Evolutionary conservation across 2,113 vertebrate genomes (phyloP).

Genomic region (Rafetus swinhoei): DNA sequence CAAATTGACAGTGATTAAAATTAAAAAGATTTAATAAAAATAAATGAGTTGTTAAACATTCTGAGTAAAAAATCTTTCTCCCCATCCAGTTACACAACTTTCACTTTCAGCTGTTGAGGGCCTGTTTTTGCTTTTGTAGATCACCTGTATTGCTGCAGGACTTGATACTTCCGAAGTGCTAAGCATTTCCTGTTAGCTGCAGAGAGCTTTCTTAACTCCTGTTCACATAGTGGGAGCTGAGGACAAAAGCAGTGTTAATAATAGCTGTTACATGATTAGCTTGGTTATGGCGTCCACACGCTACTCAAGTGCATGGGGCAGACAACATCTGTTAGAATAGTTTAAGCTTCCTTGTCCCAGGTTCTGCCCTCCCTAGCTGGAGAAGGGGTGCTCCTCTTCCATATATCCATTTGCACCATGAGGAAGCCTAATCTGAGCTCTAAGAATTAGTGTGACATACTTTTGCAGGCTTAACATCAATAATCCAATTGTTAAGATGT

Average conservation of each 20-base stretch:
- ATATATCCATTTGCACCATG: too few relatives aligned
- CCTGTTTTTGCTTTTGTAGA: too few relatives aligned
- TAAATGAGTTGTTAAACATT: not conserved
- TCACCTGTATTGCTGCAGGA: not conserved
- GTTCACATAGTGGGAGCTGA: not conserved
- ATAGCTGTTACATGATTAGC: not conserved
- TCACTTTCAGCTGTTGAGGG: not conserved
- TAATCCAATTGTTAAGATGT: not conserved
- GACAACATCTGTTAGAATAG: too few relatives aligned
- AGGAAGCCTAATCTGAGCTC: not conserved
- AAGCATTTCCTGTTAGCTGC: not conserved
- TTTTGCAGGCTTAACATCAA: not conserved
- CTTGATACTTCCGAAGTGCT: not conserved
- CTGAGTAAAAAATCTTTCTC: not conserved
- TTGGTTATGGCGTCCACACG: not conserved
- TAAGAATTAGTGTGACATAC: not conserved
- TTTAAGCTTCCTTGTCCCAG: not conserved
- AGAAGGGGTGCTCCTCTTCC: not conserved
- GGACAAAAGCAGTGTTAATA: not conserved
- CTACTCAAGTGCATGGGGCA: too few relatives aligned
- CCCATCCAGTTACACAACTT: not conserved
- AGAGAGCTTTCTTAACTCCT: not conserved
- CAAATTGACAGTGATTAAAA: not conserved
- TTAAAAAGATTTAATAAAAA: not conserved
- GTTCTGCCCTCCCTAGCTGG: not conserved